A percentile compares a stretch with the other conserved stretches of the same genome.
Evolutionary conservation across 2,888 invertebrate genomes (phyloP).

Genomic region (Caenorhabditis panamensis): DNA sequence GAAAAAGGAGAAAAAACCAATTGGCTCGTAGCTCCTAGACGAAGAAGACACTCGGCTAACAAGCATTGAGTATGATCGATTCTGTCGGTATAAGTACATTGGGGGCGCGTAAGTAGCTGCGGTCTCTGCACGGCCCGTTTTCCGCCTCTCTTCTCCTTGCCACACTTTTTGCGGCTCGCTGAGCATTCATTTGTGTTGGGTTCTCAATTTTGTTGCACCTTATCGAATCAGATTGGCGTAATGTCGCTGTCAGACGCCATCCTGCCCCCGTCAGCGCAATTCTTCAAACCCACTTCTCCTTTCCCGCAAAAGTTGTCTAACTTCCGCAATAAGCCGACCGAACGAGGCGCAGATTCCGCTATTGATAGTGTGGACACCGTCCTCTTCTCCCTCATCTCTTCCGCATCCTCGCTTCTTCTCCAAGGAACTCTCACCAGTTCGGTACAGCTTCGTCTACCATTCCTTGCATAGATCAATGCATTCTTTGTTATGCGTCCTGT

Average conservation of each 20-base stretch:
- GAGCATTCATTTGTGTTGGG: constrained; percentile 42
- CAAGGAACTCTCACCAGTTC: background rate
- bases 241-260: constrained; percentile 1
- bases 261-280: background rate
- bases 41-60: constrained; percentile 25
- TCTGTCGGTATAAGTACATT: constrained; percentile 54
- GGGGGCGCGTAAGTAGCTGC: constrained; percentile 53
- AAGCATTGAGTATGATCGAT: constrained; percentile 43
- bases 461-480: background rate
- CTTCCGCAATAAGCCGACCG: constrained; percentile 13
- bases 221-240: constrained; percentile 19
- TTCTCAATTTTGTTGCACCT: constrained; percentile 41
- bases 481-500: constrained; percentile 20
- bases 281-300: background rate
- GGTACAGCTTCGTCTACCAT: constrained; percentile 5
- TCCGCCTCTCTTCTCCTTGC: constrained; percentile 38
- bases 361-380: constrained; percentile 15
- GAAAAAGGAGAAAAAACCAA: constrained; percentile 2
- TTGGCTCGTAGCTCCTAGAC: constrained; percentile 1
- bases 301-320: background rate
- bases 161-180: constrained; percentile 52
- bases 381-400: too few species aligned
- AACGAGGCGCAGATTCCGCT: background rate
- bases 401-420: constrained; percentile 9
- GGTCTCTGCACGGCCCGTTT: constrained; percentile 33